Base-by-base conservation (phyloP, 2,797 vertebrate genomes). In the Myotis pilosus region DNA sequence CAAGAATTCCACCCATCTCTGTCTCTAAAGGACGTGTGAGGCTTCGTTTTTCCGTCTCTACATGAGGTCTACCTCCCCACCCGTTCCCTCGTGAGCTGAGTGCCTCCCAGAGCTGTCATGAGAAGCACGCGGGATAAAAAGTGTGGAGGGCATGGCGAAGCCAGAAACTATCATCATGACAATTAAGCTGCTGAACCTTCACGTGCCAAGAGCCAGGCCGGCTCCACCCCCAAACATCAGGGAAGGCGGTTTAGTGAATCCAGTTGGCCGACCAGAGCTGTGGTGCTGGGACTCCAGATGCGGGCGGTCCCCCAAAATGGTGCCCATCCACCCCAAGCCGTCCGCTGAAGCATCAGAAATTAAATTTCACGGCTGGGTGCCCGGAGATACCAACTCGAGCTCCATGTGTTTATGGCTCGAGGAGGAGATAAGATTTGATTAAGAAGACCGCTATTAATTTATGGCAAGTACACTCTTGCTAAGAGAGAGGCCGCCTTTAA, bases 401-500 rank as follows among this genome's bases (percentile, higher is more conserved):
- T 94, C 96, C 23, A 38, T 23, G 81, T 68, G 80, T 98, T 44
- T 87, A 96, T 97, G 49, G 86, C 98, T 97, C 1, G 9, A 93
- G 96, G 97, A 98, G 97, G 97, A 98, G 98, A 98, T 98, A 97
- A 98, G 98, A 98, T 98, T 98, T 98, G 98, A 98, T 98, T 98
- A 98, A 98, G 98, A 97, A 97, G 98, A 96, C 98, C 20, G 95
- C 98, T 98, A 98, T 99, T 99, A 98, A 99, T 99, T 99, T 98
- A 98, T 98, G 97, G 98, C 98, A 96, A 98, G 98, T 98, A 97
- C 95, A 96, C 98, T 96, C 96, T 87, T 30, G 97, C 98, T 98
- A 98, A 99, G 97, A 97, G 98, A 98, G 98, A 98, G 98, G 97
- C 97, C 97, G 98, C 98, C 98, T 98, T 99, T 99, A 99, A 99